Conservation (phyloP, 2,888 invertebrate species). For the Drosophila phalerata region DNA sequence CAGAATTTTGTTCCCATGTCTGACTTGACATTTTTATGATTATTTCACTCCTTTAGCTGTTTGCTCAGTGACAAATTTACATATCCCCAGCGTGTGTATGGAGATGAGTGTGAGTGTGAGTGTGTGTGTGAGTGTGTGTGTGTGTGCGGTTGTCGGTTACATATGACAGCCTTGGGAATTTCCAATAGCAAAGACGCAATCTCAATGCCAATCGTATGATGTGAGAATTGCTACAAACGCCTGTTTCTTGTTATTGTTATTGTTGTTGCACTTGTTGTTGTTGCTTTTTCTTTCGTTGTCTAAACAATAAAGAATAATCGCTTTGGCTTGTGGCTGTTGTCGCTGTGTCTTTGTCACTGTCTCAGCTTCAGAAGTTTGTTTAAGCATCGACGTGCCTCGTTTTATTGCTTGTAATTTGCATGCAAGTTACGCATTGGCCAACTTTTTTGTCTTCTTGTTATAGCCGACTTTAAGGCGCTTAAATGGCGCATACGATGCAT, state of each 20-base stretch:
- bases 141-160: conserved; percentile 41
- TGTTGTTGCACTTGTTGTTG: conserved; percentile 13
- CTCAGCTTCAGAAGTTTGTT: conserved; percentile 57
- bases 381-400: conserved; percentile 72
- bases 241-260: conserved; percentile 55
- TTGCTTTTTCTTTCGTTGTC: conserved; percentile 51
- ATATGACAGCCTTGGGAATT: conserved; percentile 82
- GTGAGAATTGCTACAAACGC: conserved; percentile 83
- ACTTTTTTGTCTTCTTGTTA: conserved; percentile 54
- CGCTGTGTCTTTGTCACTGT: conserved; percentile 22
- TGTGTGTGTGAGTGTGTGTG: conserved; percentile 24
- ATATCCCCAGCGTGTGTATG: conserved; percentile 57
- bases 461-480: conserved; percentile 64
- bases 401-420: conserved; percentile 80
- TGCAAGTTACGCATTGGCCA: conserved; percentile 67
- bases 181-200: conserved; percentile 72
- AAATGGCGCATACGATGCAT: conserved; percentile 64
- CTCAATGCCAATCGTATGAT: conserved; percentile 84
- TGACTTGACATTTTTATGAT: conserved; percentile 82
- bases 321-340: conserved; percentile 57
- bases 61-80: conserved; percentile 78
- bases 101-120: conserved; percentile 20
- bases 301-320: conserved; percentile 84
- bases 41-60: conserved; percentile 83
- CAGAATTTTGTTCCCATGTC: conserved; percentile 68